A percentile compares a stretch with the other conserved stretches of the same genome.
These are phyloP conservation scores for Chloropsis hardwickii DNA, from an alignment of 2,113 vertebrate species.

Conservation along the genomic window DNA sequence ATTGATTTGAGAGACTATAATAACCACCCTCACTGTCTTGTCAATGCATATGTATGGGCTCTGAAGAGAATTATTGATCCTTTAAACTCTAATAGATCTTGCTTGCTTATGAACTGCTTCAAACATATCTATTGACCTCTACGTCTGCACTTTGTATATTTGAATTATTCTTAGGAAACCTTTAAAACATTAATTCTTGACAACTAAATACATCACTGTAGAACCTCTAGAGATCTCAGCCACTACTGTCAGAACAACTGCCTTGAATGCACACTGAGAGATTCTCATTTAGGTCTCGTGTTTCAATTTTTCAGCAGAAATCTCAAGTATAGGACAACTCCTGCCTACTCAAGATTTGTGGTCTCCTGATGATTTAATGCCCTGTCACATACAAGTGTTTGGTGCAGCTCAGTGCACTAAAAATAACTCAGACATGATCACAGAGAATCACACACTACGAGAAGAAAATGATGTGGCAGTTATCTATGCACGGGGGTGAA, in stretches of 20 bases:
- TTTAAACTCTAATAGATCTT: constrained; percentile 33
- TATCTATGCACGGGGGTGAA: neutral
- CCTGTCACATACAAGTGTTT: neutral
- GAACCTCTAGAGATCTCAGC: neutral
- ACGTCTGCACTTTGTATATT: neutral
- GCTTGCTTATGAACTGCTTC: constrained; percentile 34
- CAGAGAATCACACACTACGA: neutral
- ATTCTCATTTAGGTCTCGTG: neutral
- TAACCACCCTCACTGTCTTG: neutral
- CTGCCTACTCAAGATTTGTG: neutral
- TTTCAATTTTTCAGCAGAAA: constrained; percentile 26
- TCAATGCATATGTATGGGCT: constrained; percentile 5
- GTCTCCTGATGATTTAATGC: neutral
- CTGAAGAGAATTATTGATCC: constrained; percentile 32
- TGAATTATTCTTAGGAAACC: constrained; percentile 56
- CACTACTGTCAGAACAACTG: neutral
- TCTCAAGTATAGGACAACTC: neutral
- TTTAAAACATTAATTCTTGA: constrained; percentile 61
- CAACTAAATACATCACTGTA: constrained; percentile 7
- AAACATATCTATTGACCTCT: constrained; percentile 29
- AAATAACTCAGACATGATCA: neutral
- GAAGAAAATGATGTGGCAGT: neutral
- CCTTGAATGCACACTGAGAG: neutral
- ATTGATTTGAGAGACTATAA: neutral
- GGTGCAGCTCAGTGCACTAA: neutral